Conservation (phyloP, 2,888 invertebrate species). For the Hemistola chrysoprasaria region DNA sequence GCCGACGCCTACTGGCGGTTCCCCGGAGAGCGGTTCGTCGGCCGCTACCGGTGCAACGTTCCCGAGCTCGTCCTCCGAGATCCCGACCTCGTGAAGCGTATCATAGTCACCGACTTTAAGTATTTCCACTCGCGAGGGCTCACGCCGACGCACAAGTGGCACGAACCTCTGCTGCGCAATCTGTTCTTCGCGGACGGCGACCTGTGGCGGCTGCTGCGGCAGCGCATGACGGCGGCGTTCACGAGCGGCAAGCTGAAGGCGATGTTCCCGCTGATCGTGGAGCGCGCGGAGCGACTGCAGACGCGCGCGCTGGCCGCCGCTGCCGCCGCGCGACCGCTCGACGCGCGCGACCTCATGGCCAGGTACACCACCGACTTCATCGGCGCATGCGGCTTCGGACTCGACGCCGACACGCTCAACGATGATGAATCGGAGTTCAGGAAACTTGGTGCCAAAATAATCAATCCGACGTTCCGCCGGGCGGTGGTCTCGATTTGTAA, state of each 20-base stretch:
- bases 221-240: conserved; percentile 59
- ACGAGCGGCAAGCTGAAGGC: conserved; percentile 55
- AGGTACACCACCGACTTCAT: conserved; percentile 64
- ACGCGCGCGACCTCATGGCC: conserved; percentile 61
- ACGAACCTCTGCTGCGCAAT: conserved; percentile 54
- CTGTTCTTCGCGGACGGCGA: conserved; percentile 59
- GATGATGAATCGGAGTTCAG: conserved; percentile 54
- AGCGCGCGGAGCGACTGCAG: conserved; percentile 52
- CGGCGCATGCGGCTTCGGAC: conserved; percentile 60
- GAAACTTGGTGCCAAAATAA: conserved; percentile 48
- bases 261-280: conserved; percentile 59
- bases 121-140: conserved; percentile 54
- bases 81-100: conserved; percentile 49
- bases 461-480: conserved; percentile 32
- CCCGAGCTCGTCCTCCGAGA: conserved; percentile 56
- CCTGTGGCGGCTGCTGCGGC: conserved; percentile 53
- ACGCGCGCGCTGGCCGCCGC: conserved; percentile 34
- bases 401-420: conserved; percentile 52
- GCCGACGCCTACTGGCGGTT: conserved; percentile 53
- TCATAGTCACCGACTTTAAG: conserved; percentile 51
- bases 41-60: conserved; percentile 44
- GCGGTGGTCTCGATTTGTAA: conserved; percentile 39
- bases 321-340: conserved; percentile 33
- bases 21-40: conserved; percentile 53
- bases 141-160: conserved; percentile 32